Conservation (phyloP, 2,888 invertebrate species). For the Mactromeris polynyma region DNA sequence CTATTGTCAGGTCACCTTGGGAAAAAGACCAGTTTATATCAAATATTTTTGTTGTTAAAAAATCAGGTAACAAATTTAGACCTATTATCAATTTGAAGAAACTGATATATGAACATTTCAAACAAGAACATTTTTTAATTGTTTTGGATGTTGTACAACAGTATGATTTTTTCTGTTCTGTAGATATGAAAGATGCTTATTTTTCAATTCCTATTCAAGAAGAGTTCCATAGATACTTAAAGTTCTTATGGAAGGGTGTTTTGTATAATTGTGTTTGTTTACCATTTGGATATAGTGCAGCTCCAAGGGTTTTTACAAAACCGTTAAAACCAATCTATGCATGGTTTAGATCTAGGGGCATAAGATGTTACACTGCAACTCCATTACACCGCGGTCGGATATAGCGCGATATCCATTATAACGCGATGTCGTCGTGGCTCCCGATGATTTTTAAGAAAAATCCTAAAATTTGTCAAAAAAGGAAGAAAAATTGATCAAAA, state of each 20-base stretch:
- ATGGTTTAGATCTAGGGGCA: slow-evolving; percentile 42
- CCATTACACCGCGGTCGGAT: too few species aligned
- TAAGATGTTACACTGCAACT: too few species aligned
- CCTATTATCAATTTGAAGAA: slow-evolving; percentile 47
- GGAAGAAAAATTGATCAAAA: too few species aligned
- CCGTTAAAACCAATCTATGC: slow-evolving; percentile 58
- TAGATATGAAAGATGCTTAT: slow-evolving; percentile 38
- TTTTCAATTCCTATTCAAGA: slow-evolving; percentile 37
- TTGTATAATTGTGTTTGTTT: slow-evolving; percentile 45
- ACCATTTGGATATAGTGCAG: slow-evolving; percentile 47
- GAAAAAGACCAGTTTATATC: slow-evolving; percentile 41
- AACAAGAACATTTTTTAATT: slow-evolving; percentile 15
- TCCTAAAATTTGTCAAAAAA: too few species aligned
- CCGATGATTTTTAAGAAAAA: too few species aligned
- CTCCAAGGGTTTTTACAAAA: slow-evolving; percentile 61
- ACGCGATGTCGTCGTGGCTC: too few species aligned
- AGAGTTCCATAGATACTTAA: slow-evolving; percentile 39
- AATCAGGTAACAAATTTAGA: slow-evolving; percentile 41
- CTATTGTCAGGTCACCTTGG: slow-evolving; percentile 18
- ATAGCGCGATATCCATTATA: too few species aligned
- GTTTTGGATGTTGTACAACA: slow-evolving; percentile 25
- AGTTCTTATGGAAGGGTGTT: slow-evolving; percentile 34
- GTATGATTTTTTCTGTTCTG: slow-evolving; percentile 35
- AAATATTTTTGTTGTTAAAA: slow-evolving; percentile 45
- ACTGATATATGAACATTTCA: slow-evolving; percentile 51